Base-by-base conservation (phyloP, 2,797 vertebrate species). In the Atherinosoma microstoma region DNA sequence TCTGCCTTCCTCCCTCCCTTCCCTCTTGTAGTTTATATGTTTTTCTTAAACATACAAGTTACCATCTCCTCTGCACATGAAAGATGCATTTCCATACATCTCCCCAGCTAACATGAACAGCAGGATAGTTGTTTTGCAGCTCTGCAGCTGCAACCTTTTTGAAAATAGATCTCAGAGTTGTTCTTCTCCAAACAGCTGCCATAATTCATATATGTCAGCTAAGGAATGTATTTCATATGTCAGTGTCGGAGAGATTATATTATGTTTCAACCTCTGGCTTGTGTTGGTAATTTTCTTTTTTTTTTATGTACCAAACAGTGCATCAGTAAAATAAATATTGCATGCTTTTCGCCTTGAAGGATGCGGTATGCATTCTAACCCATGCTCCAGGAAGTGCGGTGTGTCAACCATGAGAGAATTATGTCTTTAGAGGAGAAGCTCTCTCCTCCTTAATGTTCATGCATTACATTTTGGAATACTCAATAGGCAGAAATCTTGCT, bases 131-230 rank as follows among this genome's bases (percentile, higher is more conserved):
- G 87, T 86, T 84, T 84, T 61, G 57, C 81, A 71, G 82, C 78
- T 10, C 51, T 18, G 64, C 78, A 70, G 82, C 82, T 85, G 85
- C 91, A 85, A 75, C 79, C 80, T 73, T 84, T 86, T 86, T 89
- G 84, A 90, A 89, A 89, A 89, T 76, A 87, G 78, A 87, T 78
- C 85, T 86, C 80, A 61, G 79, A 89, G 84, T 85, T 80, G 78
- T 87, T 87, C 76, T 69, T 73, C 84, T 90, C 74, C 84, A 83
- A 84, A 84, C 84, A 84, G 89, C 79, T 84, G 85, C 88, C 89
- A 90, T 93, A 90, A 91, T 88, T 93, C 89, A 90, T 86, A 83
- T 90, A 73, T 70, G 86, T 92, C 93, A 90, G 85, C 85, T 34
- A 38, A 83, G 83, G 76, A 83, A 83, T 81, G 80, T 82, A 87